Evolutionary conservation across 2,113 vertebrate genomes (phyloP).

Genomic region (Vireo altiloquus): DNA sequence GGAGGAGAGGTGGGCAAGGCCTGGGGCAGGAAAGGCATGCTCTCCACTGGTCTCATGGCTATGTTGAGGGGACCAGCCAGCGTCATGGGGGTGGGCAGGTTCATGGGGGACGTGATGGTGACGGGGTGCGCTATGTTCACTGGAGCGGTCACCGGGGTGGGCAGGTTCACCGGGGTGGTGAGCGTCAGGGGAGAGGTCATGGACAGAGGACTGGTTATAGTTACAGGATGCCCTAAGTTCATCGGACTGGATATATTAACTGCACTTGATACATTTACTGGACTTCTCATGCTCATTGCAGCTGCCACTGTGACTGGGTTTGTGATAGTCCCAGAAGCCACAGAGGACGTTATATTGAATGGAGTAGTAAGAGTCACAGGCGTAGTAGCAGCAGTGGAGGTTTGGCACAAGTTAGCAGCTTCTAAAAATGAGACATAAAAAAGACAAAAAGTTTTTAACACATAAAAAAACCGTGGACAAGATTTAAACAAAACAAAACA

Average conservation of each 20-base stretch:
- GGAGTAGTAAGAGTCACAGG: constrained; percentile 96
- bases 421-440: constrained; percentile 81
- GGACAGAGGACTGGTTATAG: constrained; percentile 90
- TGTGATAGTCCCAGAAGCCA: constrained; percentile 87
- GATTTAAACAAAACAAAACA: constrained; percentile 22
- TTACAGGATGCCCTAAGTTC: constrained; percentile 94
- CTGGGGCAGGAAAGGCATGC: constrained; percentile 97
- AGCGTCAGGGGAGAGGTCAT: constrained; percentile 89
- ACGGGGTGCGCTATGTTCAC: constrained; percentile 97
- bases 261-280: constrained; percentile 87
- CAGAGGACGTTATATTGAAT: constrained; percentile 93
- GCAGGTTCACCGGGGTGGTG: constrained; percentile 90
- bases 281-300: constrained; percentile 95
- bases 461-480: constrained; percentile 54
- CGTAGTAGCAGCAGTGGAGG: constrained; percentile 88
- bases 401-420: constrained; percentile 91
- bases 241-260: constrained; percentile 93
- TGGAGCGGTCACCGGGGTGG: constrained; percentile 80
- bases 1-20: constrained; percentile 94
- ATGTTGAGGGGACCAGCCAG: constrained; percentile 94
- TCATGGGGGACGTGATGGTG: constrained; percentile 92
- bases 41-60: constrained; percentile 95
- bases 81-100: constrained; percentile 87
- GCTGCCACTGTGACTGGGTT: constrained; percentile 93
- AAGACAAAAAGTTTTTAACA: constrained; percentile 74